Percentiles rank a stretch among this genome's conserved stretches.
These are phyloP conservation scores for Heliangelus exortis DNA, from an alignment of 2,797 vertebrate species.

Conservation along the genomic window DNA sequence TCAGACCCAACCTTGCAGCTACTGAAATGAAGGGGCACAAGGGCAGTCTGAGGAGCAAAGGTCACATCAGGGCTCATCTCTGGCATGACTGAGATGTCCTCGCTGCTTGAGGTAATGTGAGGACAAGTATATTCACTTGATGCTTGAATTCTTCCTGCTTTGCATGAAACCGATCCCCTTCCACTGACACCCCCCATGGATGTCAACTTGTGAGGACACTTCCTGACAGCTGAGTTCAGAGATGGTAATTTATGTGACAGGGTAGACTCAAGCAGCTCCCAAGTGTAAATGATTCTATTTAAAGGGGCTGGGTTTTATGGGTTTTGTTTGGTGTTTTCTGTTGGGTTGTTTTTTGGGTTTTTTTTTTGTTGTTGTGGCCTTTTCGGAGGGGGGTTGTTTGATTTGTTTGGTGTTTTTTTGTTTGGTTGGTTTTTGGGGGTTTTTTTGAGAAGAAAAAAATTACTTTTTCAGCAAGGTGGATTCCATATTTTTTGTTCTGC, in stretches of 20 bases:
- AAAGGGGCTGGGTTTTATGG: background rate
- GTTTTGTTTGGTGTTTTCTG: background rate
- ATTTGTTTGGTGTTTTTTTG: no score
- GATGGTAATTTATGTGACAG: conserved; percentile 49
- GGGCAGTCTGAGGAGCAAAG: background rate
- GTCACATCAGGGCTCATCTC: background rate
- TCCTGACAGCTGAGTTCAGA: conserved; percentile 1
- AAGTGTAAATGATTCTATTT: conserved; percentile 49
- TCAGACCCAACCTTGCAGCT: background rate
- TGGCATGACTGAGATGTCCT: background rate
- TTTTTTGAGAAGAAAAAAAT: background rate
- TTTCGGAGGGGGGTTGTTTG: no score
- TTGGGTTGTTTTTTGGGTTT: no score
- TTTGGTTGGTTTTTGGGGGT: no score
- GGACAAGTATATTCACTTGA: background rate
- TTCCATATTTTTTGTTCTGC: background rate
- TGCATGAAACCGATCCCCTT: background rate
- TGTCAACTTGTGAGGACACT: background rate
- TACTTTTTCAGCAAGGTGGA: background rate
- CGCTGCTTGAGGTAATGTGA: background rate
- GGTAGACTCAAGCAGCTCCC: background rate
- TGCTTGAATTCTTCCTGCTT: background rate
- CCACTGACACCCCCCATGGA: conserved; percentile 15
- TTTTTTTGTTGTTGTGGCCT: no score
- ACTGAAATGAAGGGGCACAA: background rate